Evolutionary conservation across 2,888 invertebrate species (phyloP).

Genomic region (Dicyrtoma fusca): DNA sequence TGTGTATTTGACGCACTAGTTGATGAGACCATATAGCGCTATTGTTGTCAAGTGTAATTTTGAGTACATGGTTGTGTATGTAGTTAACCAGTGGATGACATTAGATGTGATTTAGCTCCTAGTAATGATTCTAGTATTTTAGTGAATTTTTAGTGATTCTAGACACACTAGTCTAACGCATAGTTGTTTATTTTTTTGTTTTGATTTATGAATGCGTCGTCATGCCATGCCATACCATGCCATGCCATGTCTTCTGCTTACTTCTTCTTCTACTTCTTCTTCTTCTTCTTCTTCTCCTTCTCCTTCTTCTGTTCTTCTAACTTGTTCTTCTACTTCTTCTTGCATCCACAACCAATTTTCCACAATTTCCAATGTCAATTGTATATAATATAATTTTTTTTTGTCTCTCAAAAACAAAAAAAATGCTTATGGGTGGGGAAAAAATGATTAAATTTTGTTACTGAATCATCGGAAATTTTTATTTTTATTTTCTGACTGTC

Average conservation of each 20-base stretch:
- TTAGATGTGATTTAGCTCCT: no score
- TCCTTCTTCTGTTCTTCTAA: background rate
- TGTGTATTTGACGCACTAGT: no score
- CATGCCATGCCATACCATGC: no score
- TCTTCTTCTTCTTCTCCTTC: conserved; percentile 9
- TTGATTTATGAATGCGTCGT: conserved; percentile 8
- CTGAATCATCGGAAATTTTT: conserved; percentile 18
- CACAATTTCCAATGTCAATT: background rate
- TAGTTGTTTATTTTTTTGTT: conserved; percentile 23
- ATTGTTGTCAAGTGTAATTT: no score
- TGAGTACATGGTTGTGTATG: no score
- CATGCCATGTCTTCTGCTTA: conserved; percentile 5
- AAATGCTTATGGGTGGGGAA: conserved; percentile 11
- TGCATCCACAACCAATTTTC: conserved; percentile 12
- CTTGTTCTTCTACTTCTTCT: conserved; percentile 1
- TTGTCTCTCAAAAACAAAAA: background rate
- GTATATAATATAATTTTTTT: background rate
- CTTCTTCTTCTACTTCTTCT: conserved; percentile 7
- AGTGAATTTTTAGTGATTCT: no score
- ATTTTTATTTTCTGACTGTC: background rate
- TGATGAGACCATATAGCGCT: no score
- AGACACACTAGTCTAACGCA: conserved; percentile 15
- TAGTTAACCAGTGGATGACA: no score
- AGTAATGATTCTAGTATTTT: conserved; percentile 8
- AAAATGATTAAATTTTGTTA: background rate